A percentile compares a stretch with the other conserved stretches of the same genome.
phyloP scores from a whole-genome alignment of 2,888 invertebrate genomes.

The Cyrtodaria siliqua region DNA sequence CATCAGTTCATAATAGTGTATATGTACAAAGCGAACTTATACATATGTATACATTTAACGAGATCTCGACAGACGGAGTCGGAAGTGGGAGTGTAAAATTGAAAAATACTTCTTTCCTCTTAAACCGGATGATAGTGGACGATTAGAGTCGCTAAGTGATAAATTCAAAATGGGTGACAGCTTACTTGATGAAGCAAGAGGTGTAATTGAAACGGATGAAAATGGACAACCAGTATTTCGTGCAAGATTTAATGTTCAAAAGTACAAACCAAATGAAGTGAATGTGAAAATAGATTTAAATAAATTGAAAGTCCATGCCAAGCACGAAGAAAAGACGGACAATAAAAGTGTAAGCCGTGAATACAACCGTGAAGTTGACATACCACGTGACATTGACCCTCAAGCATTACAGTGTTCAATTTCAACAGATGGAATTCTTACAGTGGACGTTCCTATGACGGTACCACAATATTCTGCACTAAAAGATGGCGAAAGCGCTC shows the following conservation, averaged over 20 bases:
- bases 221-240: slow-evolving; percentile 76
- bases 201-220: slow-evolving; percentile 74
- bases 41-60: slow-evolving; percentile 83
- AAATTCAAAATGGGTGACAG: slow-evolving; percentile 68
- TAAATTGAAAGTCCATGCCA: slow-evolving; percentile 78
- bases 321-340: slow-evolving; percentile 77
- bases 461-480: slow-evolving; percentile 60
- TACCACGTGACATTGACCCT: slow-evolving; percentile 80
- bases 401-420: slow-evolving; percentile 79
- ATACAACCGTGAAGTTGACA: slow-evolving; percentile 79
- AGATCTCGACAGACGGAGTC: slow-evolving; percentile 80
- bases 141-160: slow-evolving; percentile 69
- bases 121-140: slow-evolving; percentile 72
- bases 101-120: slow-evolving; percentile 84
- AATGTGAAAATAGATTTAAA: slow-evolving; percentile 80
- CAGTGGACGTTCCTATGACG: slow-evolving; percentile 76
- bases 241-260: slow-evolving; percentile 79
- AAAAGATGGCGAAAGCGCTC: slow-evolving; percentile 38
- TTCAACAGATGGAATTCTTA: slow-evolving; percentile 80
- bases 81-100: slow-evolving; percentile 83
- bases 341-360: slow-evolving; percentile 80
- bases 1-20: no score
- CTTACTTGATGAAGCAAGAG: slow-evolving; percentile 68
- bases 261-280: slow-evolving; percentile 81
- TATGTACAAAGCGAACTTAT: no score